Percentiles rank a stretch among this genome's conserved stretches.
These are phyloP conservation scores for Podiceps cristatus DNA, from an alignment of 2,113 vertebrate genomes.

Conservation along the genomic window DNA sequence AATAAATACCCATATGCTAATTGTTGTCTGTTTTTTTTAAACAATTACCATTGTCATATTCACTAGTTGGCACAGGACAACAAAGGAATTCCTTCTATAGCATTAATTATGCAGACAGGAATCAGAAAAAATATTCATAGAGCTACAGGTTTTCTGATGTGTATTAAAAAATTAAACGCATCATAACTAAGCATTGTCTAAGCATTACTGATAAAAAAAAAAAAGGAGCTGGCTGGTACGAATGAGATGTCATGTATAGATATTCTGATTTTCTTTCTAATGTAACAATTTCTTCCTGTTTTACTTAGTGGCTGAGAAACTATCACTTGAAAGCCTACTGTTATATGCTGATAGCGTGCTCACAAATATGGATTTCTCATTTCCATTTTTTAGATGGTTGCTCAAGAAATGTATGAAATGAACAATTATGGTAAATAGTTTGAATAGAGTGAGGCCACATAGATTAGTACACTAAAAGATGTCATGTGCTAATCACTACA, in stretches of 20 bases:
- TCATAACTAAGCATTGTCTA: slow-evolving; percentile 15
- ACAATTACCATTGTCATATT: slow-evolving; percentile 47
- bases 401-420: neutral
- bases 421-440: neutral
- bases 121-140: slow-evolving; percentile 42
- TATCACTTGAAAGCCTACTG: neutral
- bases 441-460: neutral
- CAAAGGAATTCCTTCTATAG: slow-evolving; percentile 46
- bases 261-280: neutral
- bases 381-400: slow-evolving; percentile 1
- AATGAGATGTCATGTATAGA: neutral
- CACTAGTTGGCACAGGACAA: neutral
- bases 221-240: neutral
- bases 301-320: neutral
- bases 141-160: slow-evolving; percentile 34
- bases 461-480: neutral
- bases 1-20: slow-evolving; percentile 50
- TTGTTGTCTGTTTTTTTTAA: slow-evolving; percentile 46
- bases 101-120: slow-evolving; percentile 62
- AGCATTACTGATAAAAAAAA: neutral
- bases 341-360: neutral
- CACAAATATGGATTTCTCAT: neutral
- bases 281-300: neutral
- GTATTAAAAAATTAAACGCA: slow-evolving; percentile 36
- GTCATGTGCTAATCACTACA: neutral